phyloP scores from a whole-genome alignment of 2,797 vertebrate species.

The Malacoraja senta region DNA sequence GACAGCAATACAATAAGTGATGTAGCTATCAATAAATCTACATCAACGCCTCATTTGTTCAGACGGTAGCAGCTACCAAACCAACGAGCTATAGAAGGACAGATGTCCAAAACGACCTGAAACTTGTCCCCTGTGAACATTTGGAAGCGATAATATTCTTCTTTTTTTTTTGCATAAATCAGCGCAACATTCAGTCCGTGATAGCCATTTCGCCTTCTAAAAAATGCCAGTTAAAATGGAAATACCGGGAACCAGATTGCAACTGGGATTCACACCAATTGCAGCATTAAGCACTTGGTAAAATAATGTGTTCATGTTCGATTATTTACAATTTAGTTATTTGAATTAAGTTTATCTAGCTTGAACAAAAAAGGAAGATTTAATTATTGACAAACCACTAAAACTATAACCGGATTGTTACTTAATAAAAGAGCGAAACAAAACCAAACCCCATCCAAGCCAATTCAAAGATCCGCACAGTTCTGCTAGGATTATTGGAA shows the following conservation, averaged over 20 bases:
- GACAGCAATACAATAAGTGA: conserved; percentile 33
- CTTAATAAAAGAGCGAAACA: background rate
- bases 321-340: background rate
- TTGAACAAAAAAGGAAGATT: background rate
- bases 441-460: background rate
- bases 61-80: conserved; percentile 34
- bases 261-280: too few relatives aligned
- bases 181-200: background rate
- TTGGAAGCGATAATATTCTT: conserved; percentile 34
- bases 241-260: background rate
- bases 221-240: background rate
- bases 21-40: conserved; percentile 34
- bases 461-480: background rate
- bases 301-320: background rate
- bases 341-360: background rate
- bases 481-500: background rate
- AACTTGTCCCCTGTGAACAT: conserved; percentile 37
- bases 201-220: background rate
- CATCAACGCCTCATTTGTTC: conserved; percentile 26
- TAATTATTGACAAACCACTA: background rate
- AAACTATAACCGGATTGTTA: background rate
- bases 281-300: background rate
- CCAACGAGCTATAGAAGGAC: conserved; percentile 9
- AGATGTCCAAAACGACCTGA: conserved; percentile 32
- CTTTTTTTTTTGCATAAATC: conserved; percentile 21